These are phyloP conservation scores for Phrynocephalus versicolor DNA, from an alignment of 2,113 vertebrate genomes.

Conservation along the genomic window DNA sequence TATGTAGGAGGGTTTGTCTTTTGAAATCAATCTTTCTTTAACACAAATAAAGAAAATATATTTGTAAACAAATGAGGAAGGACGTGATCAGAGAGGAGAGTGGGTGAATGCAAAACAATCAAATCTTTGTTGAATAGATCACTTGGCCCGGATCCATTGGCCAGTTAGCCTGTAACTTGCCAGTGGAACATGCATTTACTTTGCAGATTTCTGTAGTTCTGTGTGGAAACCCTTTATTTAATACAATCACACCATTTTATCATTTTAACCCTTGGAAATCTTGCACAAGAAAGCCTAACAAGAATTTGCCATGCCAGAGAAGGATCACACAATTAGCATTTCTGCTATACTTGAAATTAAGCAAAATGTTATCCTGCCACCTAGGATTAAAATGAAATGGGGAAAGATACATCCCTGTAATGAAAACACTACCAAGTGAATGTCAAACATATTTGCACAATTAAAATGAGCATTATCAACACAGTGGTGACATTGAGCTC, in stretches of 20 bases:
- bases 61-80: too few relatives aligned
- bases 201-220: not conserved
- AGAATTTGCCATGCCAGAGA: not conserved
- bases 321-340: conserved; percentile 3
- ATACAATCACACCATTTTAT: too few relatives aligned
- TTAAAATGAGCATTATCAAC: conserved; percentile 30
- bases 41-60: too few relatives aligned
- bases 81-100: too few relatives aligned
- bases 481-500: not conserved
- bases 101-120: too few relatives aligned
- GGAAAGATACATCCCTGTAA: not conserved
- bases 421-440: conserved; percentile 27
- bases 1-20: too few relatives aligned
- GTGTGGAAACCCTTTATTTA: too few relatives aligned
- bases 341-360: conserved; percentile 11
- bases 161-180: too few relatives aligned
- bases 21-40: too few relatives aligned
- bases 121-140: too few relatives aligned
- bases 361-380: conserved; percentile 7
- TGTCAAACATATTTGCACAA: not conserved
- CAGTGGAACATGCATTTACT: not conserved
- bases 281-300: rapidly evolving
- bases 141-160: too few relatives aligned
- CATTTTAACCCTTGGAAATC: not conserved
- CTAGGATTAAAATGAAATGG: not conserved